Evolutionary conservation across 1,140 invertebrate genomes (phyloP).

Genomic region (Lepidotrigona ventralis): DNA sequence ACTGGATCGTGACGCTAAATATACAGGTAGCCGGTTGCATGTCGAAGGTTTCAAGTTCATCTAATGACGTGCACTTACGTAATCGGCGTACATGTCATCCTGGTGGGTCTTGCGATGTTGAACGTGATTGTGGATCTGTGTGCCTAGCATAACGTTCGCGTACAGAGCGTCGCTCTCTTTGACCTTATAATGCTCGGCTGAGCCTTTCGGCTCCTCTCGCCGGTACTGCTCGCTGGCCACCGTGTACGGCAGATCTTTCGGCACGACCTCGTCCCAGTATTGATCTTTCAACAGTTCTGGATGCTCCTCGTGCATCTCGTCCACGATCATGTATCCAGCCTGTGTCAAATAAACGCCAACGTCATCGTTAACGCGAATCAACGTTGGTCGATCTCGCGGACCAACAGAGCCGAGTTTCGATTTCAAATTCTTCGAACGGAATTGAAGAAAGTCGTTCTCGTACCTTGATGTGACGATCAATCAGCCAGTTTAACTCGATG

Average conservation of each 20-base stretch:
- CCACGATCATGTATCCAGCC: constrained; percentile 94
- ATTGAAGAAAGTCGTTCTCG: background rate
- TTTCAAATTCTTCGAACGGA: background rate
- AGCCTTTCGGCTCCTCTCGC: constrained; percentile 89
- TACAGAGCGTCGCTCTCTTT: constrained; percentile 91
- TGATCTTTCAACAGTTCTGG: constrained; percentile 93
- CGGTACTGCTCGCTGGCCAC: constrained; percentile 91
- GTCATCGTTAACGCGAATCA: background rate
- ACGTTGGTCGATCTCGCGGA: background rate
- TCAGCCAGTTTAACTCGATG: constrained; percentile 94
- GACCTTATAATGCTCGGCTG: constrained; percentile 91
- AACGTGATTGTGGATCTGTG: constrained; percentile 75
- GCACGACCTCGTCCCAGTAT: constrained; percentile 95
- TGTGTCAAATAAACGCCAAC: constrained; percentile 69
- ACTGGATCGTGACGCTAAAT: background rate
- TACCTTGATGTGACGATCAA: constrained; percentile 94
- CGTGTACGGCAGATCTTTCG: constrained; percentile 92
- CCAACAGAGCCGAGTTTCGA: too few relatives aligned
- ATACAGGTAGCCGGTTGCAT: background rate
- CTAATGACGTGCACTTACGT: constrained; percentile 82
- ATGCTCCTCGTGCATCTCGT: constrained; percentile 95
- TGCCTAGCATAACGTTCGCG: constrained; percentile 84
- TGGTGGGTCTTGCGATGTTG: constrained; percentile 83
- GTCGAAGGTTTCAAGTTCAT: constrained; percentile 33
- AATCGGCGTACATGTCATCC: constrained; percentile 92